Conservation (phyloP, 1,140 invertebrate species). For the Maconellicoccus hirsutus region DNA sequence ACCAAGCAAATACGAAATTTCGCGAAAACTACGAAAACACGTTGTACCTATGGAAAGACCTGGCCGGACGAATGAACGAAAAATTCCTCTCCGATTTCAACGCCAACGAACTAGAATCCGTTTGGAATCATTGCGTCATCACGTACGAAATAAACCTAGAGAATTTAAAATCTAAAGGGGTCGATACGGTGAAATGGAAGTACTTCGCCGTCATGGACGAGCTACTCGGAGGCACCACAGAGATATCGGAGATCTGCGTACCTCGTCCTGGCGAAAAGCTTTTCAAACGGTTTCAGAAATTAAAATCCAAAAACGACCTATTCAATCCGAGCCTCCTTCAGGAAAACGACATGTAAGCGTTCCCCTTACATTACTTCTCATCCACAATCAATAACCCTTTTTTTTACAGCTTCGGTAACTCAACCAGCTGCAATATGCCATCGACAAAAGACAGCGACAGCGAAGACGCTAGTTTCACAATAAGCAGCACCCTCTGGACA, state of each 20-base stretch:
- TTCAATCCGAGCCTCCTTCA: neutral
- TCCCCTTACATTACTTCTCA: too few relatives aligned
- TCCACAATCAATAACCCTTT: too few relatives aligned
- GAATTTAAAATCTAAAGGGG: slow-evolving; percentile 25
- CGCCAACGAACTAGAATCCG: slow-evolving; percentile 25
- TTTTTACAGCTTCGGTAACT: too few relatives aligned
- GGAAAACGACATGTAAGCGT: neutral
- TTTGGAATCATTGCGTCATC: slow-evolving; percentile 26
- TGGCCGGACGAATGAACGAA: slow-evolving; percentile 25
- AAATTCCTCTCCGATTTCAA: slow-evolving; percentile 24
- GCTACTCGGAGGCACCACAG: slow-evolving; percentile 25
- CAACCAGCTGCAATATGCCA: too few relatives aligned
- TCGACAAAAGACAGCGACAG: neutral
- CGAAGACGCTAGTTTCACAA: neutral
- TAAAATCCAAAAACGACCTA: neutral
- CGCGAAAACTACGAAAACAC: neutral
- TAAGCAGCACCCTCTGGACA: neutral
- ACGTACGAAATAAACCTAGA: slow-evolving; percentile 25
- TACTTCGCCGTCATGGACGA: slow-evolving; percentile 28
- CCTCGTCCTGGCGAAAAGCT: slow-evolving; percentile 26
- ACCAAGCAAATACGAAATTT: slow-evolving; percentile 15
- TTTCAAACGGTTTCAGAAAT: slow-evolving; percentile 9
- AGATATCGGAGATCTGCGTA: slow-evolving; percentile 23
- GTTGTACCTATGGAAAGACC: slow-evolving; percentile 21
- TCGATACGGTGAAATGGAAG: slow-evolving; percentile 26